Percentiles rank a stretch among this genome's conserved stretches.
Evolutionary conservation across 1,140 invertebrate species (phyloP).

Genomic region (Riptortus pedestris): DNA sequence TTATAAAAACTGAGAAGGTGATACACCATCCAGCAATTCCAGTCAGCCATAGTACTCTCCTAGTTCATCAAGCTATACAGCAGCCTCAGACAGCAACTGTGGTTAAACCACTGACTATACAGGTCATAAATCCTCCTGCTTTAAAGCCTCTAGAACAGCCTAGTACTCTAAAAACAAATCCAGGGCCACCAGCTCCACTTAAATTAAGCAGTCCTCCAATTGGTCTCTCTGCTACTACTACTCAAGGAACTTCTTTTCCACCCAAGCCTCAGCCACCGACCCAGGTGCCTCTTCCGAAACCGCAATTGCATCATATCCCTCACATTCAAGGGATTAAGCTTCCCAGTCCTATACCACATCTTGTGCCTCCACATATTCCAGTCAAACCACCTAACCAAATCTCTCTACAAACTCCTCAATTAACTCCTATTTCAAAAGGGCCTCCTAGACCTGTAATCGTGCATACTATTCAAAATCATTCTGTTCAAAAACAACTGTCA

Average conservation of each 20-base stretch:
- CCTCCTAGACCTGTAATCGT: background rate
- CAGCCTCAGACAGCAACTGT: background rate
- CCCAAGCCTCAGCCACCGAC: background rate
- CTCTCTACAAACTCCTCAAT: slow-evolving; percentile 4
- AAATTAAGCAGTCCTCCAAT: slow-evolving; percentile 1
- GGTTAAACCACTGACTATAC: background rate
- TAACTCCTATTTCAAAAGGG: background rate
- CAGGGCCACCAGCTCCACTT: background rate
- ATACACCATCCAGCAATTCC: background rate
- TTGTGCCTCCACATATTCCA: background rate
- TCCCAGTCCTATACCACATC: background rate
- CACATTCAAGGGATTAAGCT: background rate
- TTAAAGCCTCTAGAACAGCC: background rate
- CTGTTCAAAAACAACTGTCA: slow-evolving; percentile 4
- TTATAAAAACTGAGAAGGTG: slow-evolving; percentile 4
- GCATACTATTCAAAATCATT: background rate
- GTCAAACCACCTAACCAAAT: background rate
- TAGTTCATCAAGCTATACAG: background rate
- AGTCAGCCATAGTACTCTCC: background rate
- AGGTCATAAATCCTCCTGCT: slow-evolving; percentile 5
- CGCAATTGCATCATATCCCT: background rate
- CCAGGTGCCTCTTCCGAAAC: background rate
- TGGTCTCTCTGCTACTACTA: background rate
- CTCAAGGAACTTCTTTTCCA: background rate
- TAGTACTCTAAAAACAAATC: background rate